Percentiles rank a stretch among this genome's conserved stretches.
phyloP scores from a whole-genome alignment of 2,797 vertebrate genomes.

The Alauda arvensis region DNA sequence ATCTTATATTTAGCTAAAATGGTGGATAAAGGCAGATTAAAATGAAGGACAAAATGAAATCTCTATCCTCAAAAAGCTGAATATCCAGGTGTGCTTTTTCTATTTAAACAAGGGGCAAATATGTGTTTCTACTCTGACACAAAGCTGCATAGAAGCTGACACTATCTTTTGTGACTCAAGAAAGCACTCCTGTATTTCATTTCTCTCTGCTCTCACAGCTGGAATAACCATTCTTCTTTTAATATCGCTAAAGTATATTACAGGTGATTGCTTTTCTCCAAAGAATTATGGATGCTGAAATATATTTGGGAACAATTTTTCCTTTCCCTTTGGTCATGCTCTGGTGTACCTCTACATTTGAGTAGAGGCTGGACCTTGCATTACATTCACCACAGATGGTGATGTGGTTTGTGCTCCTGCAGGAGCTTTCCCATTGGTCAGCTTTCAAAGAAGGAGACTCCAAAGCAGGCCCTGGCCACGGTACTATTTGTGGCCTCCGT shows the following conservation, averaged over 20 bases:
- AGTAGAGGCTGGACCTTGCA: neutral
- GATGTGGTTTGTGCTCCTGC: fast-evolving
- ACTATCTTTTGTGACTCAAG: neutral
- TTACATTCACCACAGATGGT: neutral
- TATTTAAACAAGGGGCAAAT: neutral
- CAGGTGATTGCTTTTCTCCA: neutral
- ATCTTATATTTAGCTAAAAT: neutral
- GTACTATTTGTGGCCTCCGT: neutral
- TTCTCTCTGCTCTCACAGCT: neutral
- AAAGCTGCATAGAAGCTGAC: neutral
- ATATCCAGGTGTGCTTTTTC: neutral
- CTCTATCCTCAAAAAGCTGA: neutral
- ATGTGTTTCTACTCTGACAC: neutral
- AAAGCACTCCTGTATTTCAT: neutral
- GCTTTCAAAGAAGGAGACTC: neutral
- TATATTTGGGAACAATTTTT: neutral
- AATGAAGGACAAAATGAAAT: neutral
- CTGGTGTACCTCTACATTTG: neutral
- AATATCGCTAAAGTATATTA: neutral
- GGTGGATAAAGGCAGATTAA: neutral
- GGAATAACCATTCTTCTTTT: neutral
- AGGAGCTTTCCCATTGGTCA: neutral
- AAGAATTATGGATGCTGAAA: neutral
- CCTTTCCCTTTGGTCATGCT: neutral
- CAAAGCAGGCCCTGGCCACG: neutral